Percentiles rank a stretch among this genome's conserved stretches.
These are phyloP conservation scores for Meteorus sp. DNA, from an alignment of 1,140 invertebrate genomes.

Conservation along the genomic window DNA sequence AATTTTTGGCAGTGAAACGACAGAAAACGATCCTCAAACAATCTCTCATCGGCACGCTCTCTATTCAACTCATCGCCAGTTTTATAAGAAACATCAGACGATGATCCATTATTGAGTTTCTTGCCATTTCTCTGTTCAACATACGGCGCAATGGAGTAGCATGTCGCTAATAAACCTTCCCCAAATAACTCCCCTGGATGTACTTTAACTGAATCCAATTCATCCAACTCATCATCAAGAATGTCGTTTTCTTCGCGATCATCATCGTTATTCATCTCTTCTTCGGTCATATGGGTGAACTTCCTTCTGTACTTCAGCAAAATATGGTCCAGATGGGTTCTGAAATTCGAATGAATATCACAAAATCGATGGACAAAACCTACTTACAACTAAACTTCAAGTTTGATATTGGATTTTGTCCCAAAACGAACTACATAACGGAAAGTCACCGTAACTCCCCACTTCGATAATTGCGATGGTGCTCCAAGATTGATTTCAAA, in stretches of 20 bases:
- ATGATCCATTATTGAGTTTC: background rate
- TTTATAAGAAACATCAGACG: background rate
- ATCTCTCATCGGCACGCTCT: background rate
- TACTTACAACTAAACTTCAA: too few relatives aligned
- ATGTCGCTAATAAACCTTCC: constrained; percentile 40
- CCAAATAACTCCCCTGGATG: constrained; percentile 42
- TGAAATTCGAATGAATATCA: constrained; percentile 24
- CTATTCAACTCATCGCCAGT: background rate
- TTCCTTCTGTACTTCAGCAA: constrained; percentile 40
- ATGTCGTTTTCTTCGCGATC: constrained; percentile 47
- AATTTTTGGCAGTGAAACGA: too few relatives aligned
- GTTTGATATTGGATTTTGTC: background rate
- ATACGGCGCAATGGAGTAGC: constrained; percentile 34
- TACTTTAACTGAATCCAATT: constrained; percentile 45
- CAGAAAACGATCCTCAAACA: too few relatives aligned
- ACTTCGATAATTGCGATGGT: constrained; percentile 51
- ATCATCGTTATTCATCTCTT: constrained; percentile 35
- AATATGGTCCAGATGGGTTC: constrained; percentile 42
- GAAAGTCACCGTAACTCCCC: constrained; percentile 40
- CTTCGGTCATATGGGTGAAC: constrained; percentile 32
- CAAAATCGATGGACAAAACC: too few relatives aligned
- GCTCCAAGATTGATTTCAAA: constrained; percentile 50
- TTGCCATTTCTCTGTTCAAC: background rate
- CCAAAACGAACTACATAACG: background rate
- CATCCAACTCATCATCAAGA: constrained; percentile 47